Conservation (phyloP, 30 jellyfish, hydroid and myxozoan genomes). For the Turritopsis dohrnii region DNA sequence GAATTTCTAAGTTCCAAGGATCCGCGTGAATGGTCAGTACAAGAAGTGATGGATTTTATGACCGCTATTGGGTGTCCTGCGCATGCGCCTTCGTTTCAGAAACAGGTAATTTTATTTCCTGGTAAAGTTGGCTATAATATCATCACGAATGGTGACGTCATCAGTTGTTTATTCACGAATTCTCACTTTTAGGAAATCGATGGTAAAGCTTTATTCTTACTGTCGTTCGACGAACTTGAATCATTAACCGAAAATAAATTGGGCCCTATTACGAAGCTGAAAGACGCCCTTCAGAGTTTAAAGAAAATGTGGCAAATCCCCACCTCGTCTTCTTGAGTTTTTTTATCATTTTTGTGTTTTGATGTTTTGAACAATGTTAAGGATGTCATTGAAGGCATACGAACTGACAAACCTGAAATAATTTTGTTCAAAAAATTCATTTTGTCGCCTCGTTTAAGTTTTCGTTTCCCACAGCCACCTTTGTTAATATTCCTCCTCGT, state of each 20-base stretch:
- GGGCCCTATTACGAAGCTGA: conserved; percentile 91
- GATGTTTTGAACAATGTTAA: background rate
- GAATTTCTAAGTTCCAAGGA: conserved; percentile 87
- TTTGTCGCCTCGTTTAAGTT: too few relatives aligned
- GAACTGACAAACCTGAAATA: background rate
- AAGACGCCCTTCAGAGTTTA: conserved; percentile 90
- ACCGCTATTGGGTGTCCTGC: conserved; percentile 99
- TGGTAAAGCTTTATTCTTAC: conserved; percentile 84
- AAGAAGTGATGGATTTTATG: conserved; percentile 93
- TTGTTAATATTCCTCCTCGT: too few relatives aligned
- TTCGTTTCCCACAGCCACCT: too few relatives aligned
- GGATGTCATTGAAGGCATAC: background rate
- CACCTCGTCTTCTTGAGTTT: conserved; percentile 19
- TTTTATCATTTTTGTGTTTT: background rate
- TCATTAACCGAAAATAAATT: conserved; percentile 94
- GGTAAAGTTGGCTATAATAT: too few relatives aligned
- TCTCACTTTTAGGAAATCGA: conserved; percentile 71
- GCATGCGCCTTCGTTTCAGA: conserved; percentile 89
- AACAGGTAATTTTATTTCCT: conserved; percentile 61
- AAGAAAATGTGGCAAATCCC: conserved; percentile 85
- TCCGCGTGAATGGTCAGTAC: conserved; percentile 95
- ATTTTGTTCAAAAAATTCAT: background rate
- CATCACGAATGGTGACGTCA: too few relatives aligned
- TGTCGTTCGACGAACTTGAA: conserved; percentile 88
- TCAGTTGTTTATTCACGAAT: background rate